Conservation (phyloP, 2,888 invertebrate species). For the Microchrysa polita region DNA sequence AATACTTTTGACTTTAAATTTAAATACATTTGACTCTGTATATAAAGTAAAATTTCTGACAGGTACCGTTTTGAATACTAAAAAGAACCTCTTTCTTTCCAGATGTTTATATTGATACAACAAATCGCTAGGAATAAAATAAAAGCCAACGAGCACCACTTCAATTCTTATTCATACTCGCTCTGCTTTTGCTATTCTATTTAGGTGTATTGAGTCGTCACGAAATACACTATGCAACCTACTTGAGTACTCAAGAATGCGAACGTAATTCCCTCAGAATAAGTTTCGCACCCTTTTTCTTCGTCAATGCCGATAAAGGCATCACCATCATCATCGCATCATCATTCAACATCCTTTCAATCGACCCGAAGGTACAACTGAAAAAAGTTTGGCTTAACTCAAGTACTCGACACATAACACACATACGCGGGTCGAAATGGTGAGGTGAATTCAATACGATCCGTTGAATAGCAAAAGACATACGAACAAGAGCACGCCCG, state of each 20-base stretch:
- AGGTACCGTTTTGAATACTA: too few species aligned
- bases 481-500: background rate
- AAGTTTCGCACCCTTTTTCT: conserved; percentile 48
- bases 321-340: conserved; percentile 21
- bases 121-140: conserved; percentile 44
- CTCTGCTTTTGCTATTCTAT: conserved; percentile 18
- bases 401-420: conserved; percentile 21
- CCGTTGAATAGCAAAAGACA: conserved; percentile 7
- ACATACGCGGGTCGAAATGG: conserved; percentile 7
- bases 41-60: too few species aligned
- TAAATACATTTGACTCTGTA: too few species aligned
- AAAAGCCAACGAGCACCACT: conserved; percentile 47
- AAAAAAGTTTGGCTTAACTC: conserved; percentile 38
- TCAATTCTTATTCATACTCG: conserved; percentile 46
- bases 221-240: conserved; percentile 3
- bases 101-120: conserved; percentile 47
- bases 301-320: conserved; percentile 3
- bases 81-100: too few species aligned
- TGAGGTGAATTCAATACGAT: conserved; percentile 17
- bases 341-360: conserved; percentile 2
- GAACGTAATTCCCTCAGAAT: conserved; percentile 46
- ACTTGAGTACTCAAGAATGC: conserved; percentile 48
- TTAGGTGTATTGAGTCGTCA: conserved; percentile 34
- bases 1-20: too few species aligned
- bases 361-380: background rate